phyloP scores from a whole-genome alignment of 2,888 invertebrate genomes.

The Cheilosia urbana region DNA sequence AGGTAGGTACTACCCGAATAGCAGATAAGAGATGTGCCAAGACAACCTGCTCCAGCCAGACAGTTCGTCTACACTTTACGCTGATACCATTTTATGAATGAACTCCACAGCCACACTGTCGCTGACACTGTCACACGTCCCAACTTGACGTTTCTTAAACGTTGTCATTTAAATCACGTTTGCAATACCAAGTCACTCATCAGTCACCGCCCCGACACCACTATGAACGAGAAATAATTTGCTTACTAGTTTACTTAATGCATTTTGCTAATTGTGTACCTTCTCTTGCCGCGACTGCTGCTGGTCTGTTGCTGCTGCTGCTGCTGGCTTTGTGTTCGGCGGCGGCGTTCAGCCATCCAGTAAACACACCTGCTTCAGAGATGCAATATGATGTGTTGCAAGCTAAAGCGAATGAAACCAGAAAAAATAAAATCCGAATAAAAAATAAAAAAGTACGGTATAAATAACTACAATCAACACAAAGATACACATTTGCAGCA shows the following conservation, averaged over 20 bases:
- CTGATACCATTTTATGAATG: not conserved
- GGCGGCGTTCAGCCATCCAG: constrained; percentile 57
- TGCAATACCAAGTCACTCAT: constrained; percentile 11
- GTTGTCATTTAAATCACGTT: constrained; percentile 45
- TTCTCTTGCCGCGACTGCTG: constrained; percentile 2
- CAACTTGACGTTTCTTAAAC: not conserved
- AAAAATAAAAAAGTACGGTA: constrained; percentile 17
- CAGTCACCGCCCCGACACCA: not conserved
- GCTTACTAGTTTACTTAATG: constrained; percentile 18
- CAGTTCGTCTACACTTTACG: not conserved
- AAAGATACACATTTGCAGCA: constrained; percentile 9
- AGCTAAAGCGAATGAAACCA: constrained; percentile 41
- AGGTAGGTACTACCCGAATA: not conserved
- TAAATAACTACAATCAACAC: constrained; percentile 42
- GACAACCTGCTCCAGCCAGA: not conserved
- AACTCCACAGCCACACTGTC: not conserved
- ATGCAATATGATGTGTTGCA: constrained; percentile 74
- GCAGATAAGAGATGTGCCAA: too few species aligned
- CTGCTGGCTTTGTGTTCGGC: constrained; percentile 45
- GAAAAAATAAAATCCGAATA: constrained; percentile 9
- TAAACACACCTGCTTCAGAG: constrained; percentile 74
- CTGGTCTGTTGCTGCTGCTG: constrained; percentile 29
- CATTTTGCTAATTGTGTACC: constrained; percentile 5
- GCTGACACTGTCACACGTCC: not conserved
- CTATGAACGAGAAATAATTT: constrained; percentile 28